Conservation (phyloP, 2,888 invertebrate genomes). For the Euphydryas editha region DNA sequence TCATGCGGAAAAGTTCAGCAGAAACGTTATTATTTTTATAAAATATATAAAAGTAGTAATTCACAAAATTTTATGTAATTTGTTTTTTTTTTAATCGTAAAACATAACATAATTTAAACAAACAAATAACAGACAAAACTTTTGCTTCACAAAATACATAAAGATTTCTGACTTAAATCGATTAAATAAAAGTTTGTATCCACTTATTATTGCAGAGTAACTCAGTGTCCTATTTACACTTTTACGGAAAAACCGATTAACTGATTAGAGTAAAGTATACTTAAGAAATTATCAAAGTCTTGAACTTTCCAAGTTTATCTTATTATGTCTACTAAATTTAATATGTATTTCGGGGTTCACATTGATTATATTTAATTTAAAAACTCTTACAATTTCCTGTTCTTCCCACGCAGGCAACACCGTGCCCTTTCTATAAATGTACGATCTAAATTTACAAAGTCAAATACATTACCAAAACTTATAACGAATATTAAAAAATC, state of each 20-base stretch:
- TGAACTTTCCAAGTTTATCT: no score
- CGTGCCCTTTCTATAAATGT: conserved; percentile 1
- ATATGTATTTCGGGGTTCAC: background rate
- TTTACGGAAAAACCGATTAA: no score
- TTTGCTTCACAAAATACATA: no score
- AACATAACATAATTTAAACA: no score
- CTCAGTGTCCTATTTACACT: no score
- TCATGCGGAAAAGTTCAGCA: background rate
- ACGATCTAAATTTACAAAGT: conserved; percentile 1
- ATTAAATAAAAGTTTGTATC: no score
- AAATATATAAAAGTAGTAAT: background rate
- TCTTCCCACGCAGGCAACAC: background rate
- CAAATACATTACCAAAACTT: background rate
- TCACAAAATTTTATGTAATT: background rate
- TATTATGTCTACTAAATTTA: background rate
- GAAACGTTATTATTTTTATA: background rate
- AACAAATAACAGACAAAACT: no score
- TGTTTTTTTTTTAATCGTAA: background rate
- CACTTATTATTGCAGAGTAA: no score
- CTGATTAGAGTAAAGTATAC: no score
- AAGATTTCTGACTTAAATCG: no score
- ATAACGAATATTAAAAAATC: conserved; percentile 8
- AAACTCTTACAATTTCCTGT: background rate
- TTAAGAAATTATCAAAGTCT: no score
- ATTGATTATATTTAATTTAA: background rate